Evolutionary conservation across 2,113 vertebrate species (phyloP).

Genomic region (Diphyllodes magnificus): DNA sequence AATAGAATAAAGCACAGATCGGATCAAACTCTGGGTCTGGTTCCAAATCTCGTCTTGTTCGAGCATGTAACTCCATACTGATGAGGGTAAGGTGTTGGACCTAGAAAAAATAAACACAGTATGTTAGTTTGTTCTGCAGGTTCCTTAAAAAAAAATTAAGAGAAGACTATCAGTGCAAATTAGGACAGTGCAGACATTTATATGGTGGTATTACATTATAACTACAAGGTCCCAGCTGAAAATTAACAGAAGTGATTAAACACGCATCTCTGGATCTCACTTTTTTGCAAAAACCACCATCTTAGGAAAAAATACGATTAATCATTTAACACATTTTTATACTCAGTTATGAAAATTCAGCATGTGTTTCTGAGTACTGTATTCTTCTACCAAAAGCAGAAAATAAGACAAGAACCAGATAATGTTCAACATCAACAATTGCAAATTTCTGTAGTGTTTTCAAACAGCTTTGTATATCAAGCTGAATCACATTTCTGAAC

Average conservation of each 20-base stretch:
- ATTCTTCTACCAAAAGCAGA: neutral
- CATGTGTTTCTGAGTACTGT: neutral
- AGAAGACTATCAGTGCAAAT: neutral
- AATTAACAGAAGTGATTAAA: neutral
- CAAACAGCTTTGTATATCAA: neutral
- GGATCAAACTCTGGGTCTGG: constrained; percentile 98
- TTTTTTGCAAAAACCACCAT: neutral
- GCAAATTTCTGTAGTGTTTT: neutral
- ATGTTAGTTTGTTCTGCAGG: neutral
- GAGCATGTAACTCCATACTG: constrained; percentile 93
- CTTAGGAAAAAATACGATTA: neutral
- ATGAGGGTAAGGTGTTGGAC: constrained; percentile 92
- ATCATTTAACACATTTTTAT: neutral
- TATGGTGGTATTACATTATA: neutral
- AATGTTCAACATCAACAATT: neutral
- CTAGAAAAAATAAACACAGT: constrained; percentile 66
- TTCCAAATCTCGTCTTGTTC: constrained; percentile 90
- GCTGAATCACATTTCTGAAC: neutral
- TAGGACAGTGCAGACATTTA: neutral
- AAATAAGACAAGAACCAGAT: neutral
- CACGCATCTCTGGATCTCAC: neutral
- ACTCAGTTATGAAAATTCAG: neutral
- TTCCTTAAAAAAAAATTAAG: neutral
- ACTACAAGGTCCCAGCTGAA: neutral
- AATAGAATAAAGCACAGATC: constrained; percentile 98